phyloP scores from a whole-genome alignment of 2,888 invertebrate genomes.

The Arrhopalites spinosus region DNA sequence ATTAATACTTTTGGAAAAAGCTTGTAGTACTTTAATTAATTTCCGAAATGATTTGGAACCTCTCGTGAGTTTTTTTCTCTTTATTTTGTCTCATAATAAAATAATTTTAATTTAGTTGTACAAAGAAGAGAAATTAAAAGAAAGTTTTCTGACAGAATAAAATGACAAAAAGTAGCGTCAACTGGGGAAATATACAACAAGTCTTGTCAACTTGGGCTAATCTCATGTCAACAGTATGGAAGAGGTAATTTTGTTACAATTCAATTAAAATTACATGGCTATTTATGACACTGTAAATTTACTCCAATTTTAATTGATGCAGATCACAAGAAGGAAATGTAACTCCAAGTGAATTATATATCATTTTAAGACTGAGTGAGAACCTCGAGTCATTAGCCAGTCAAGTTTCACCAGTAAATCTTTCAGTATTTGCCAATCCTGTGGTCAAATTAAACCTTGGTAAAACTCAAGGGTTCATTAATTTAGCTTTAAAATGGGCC shows the following conservation, averaged over 20 bases:
- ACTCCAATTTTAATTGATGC: too few relatives aligned
- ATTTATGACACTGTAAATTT: too few relatives aligned
- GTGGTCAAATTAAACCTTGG: constrained; percentile 9
- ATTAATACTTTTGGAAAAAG: not conserved
- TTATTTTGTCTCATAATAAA: not conserved
- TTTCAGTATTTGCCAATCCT: constrained; percentile 14
- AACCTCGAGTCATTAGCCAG: not conserved
- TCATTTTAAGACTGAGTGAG: not conserved
- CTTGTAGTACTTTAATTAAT: constrained; percentile 1
- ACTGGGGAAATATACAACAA: constrained; percentile 17
- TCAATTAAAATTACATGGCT: too few relatives aligned
- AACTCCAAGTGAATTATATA: constrained; percentile 6
- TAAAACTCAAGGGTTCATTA: constrained; percentile 16
- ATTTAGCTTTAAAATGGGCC: constrained; percentile 18
- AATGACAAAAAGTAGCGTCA: not conserved
- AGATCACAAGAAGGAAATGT: constrained; percentile 20
- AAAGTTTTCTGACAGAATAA: not conserved
- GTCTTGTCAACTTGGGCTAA: constrained; percentile 16
- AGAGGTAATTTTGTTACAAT: not conserved
- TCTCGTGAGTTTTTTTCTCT: not conserved
- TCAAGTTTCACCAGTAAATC: not conserved
- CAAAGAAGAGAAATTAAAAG: too few relatives aligned
- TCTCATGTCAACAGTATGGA: constrained; percentile 23
- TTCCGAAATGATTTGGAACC: constrained; percentile 25
- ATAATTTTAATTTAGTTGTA: too few relatives aligned